These are phyloP conservation scores for Calyptommatus sinebrachiatus DNA, from an alignment of 2,113 vertebrate genomes.

Conservation along the genomic window DNA sequence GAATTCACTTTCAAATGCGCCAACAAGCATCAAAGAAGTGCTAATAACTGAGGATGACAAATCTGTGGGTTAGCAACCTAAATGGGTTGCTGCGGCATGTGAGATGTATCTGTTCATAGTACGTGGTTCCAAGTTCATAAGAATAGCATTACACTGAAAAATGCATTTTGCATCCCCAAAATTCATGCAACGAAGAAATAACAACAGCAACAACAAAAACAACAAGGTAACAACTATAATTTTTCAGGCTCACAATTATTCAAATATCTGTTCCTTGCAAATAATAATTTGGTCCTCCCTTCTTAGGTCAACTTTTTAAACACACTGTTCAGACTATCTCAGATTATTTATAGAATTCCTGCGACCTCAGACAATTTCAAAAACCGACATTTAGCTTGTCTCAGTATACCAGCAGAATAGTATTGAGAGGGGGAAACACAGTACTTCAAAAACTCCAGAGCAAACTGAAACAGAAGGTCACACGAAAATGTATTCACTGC, in stretches of 20 bases:
- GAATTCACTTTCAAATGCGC: accelerated
- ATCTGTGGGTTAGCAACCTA: not conserved
- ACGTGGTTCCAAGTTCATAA: not conserved
- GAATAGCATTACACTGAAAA: not conserved
- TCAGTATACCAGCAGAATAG: too few species aligned
- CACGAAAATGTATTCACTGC: not conserved
- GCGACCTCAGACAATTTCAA: not conserved
- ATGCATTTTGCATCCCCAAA: not conserved
- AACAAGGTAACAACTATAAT: not conserved
- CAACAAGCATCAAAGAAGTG: not conserved
- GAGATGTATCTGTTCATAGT: not conserved
- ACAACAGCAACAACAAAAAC: not conserved
- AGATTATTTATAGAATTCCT: not conserved
- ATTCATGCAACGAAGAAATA: not conserved
- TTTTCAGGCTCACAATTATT: not conserved
- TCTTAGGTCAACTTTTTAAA: not conserved
- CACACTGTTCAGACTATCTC: not conserved
- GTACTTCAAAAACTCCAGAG: not conserved
- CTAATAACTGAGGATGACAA: not conserved
- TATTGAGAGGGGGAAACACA: not conserved
- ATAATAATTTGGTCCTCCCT: too few species aligned
- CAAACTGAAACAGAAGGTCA: not conserved
- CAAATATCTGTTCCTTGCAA: not conserved
- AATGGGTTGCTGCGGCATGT: not conserved
- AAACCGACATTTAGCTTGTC: not conserved